Conservation (phyloP, 92 coral and sea anemone species). For the Heliopora coerulea region DNA sequence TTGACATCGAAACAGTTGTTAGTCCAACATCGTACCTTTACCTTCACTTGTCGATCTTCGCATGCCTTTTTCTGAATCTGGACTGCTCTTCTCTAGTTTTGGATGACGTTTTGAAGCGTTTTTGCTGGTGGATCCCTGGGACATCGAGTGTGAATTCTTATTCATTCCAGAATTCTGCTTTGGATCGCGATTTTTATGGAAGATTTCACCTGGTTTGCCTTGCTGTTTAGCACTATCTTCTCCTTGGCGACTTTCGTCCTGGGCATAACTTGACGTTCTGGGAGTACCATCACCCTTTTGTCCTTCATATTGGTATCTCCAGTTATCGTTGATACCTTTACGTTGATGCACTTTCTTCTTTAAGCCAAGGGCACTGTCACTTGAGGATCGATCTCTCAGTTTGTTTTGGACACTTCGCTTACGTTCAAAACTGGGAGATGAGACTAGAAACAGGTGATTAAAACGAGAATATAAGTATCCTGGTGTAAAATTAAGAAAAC, state of each 20-base stretch:
- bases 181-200: not conserved
- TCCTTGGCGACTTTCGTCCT: conserved; percentile 15
- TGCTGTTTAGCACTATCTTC: not conserved
- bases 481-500: too few species aligned
- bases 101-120: conserved; percentile 21
- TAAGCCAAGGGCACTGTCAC: conserved; percentile 34
- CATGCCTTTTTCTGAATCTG: not conserved
- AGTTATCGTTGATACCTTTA: conserved; percentile 40
- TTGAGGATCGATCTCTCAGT: conserved; percentile 35
- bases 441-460: conserved; percentile 4
- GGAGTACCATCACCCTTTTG: not conserved
- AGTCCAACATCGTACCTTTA: too few species aligned
- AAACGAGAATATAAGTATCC: too few species aligned
- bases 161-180: not conserved
- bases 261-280: not conserved
- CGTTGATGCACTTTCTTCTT: conserved; percentile 25
- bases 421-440: conserved; percentile 35
- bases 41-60: conserved; percentile 18
- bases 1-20: too few species aligned
- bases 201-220: not conserved
- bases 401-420: conserved; percentile 26
- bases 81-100: conserved; percentile 2
- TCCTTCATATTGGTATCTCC: conserved; percentile 20
- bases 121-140: not conserved
- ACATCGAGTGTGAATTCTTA: not conserved